Percentiles rank a stretch among this genome's conserved stretches.
Evolutionary conservation across 2,113 vertebrate species (phyloP).

Genomic region (Microtus oregoni): DNA sequence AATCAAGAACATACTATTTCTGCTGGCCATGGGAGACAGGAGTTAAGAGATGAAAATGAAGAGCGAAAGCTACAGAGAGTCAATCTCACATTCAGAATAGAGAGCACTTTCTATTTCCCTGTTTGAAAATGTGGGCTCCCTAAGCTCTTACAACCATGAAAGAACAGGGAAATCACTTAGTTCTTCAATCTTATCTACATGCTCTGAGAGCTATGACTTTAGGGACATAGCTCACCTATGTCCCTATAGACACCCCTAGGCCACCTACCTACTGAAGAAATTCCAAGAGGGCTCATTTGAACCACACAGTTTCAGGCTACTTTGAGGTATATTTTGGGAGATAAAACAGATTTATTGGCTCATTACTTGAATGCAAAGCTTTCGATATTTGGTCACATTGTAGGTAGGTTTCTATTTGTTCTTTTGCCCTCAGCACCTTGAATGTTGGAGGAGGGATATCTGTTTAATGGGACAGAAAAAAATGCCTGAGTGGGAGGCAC

Average conservation of each 20-base stretch:
- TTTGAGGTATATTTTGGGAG: background rate
- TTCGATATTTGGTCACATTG: background rate
- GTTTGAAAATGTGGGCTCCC: background rate
- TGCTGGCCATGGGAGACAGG: background rate
- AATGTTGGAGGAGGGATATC: background rate
- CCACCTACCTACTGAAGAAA: background rate
- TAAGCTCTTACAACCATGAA: background rate
- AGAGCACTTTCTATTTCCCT: background rate
- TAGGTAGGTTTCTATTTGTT: background rate
- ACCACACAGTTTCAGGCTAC: background rate
- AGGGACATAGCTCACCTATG: no score
- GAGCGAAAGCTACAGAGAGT: background rate
- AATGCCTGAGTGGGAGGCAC: background rate
- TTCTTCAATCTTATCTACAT: background rate
- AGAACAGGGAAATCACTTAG: background rate
- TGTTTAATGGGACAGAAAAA: constrained; percentile 16
- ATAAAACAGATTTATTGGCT: background rate
- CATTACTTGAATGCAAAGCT: background rate
- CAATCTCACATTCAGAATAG: background rate
- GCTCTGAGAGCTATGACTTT: background rate
- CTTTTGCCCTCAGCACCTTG: background rate
- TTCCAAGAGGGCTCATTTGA: background rate
- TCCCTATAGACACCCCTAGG: rapidly evolving
- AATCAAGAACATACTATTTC: background rate
- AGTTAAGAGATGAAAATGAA: background rate